Evolutionary conservation across 2,797 vertebrate species (phyloP).

Genomic region (Taeniopygia guttata): DNA sequence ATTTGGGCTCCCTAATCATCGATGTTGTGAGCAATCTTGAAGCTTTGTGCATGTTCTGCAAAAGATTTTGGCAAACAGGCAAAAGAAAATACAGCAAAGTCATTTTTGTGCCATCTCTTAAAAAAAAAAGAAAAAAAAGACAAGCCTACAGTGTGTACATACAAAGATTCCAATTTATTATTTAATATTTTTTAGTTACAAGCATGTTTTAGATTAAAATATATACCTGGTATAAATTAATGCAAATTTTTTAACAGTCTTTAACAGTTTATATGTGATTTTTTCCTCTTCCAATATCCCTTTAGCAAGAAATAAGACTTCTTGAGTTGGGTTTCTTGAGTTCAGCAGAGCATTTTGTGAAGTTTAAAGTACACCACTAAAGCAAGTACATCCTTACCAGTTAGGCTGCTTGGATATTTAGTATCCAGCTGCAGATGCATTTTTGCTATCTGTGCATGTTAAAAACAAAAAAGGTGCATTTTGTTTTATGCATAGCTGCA

Average conservation of each 20-base stretch:
- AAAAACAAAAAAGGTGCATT: background rate
- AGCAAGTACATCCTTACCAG: background rate
- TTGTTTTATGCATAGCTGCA: background rate
- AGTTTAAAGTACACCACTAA: background rate
- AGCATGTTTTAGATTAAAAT: background rate
- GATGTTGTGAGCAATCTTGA: background rate
- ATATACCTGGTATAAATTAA: background rate
- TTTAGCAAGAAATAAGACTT: background rate
- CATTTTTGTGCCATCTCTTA: background rate
- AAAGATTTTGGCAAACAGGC: constrained; percentile 6
- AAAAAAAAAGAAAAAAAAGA: background rate
- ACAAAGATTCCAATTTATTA: background rate
- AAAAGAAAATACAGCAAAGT: background rate
- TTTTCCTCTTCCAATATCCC: background rate
- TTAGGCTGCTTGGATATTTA: background rate
- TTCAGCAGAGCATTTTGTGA: background rate
- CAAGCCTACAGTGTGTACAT: background rate
- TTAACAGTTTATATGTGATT: background rate
- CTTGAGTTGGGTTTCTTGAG: background rate
- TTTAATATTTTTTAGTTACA: background rate
- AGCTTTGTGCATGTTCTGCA: constrained; percentile 1
- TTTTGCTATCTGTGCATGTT: background rate
- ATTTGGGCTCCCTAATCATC: constrained; percentile 23
- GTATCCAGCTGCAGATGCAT: background rate
- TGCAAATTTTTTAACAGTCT: background rate